Percentiles rank a stretch among this genome's conserved stretches.
Evolutionary conservation across 2,888 invertebrate genomes (phyloP).

Genomic region (Lapara coniferarum): DNA sequence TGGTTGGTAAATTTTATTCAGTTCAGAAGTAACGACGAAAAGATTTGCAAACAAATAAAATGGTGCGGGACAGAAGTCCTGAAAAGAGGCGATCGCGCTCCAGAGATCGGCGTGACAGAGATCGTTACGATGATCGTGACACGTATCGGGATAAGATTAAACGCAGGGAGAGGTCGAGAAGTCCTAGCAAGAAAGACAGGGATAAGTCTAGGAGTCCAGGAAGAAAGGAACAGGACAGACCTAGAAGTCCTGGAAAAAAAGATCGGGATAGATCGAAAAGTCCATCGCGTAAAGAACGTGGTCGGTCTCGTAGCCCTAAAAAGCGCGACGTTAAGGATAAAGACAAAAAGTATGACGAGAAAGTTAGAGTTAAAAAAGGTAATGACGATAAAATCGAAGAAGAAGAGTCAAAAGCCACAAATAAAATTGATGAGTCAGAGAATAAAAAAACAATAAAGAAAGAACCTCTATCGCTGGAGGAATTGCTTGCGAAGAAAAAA

Average conservation of each 20-base stretch:
- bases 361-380: conserved; percentile 66
- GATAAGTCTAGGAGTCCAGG: conserved; percentile 58
- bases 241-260: conserved; percentile 64
- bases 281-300: conserved; percentile 60
- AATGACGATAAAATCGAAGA: conserved; percentile 61
- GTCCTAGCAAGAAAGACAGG: conserved; percentile 62
- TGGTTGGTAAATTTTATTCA: no score
- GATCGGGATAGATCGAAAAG: conserved; percentile 57
- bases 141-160: conserved; percentile 69
- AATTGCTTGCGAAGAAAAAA: conserved; percentile 97
- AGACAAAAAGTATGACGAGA: conserved; percentile 68
- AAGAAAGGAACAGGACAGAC: conserved; percentile 62
- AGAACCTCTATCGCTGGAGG: conserved; percentile 98
- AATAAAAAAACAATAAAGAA: conserved; percentile 61
- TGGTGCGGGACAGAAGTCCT: conserved; percentile 72
- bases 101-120: conserved; percentile 72
- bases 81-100: conserved; percentile 76
- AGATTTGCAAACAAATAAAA: conserved; percentile 33
- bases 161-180: conserved; percentile 68
- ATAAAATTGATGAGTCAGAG: conserved; percentile 61
- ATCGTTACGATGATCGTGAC: conserved; percentile 75
- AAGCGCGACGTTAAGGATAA: conserved; percentile 72
- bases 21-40: no score
- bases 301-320: conserved; percentile 68
- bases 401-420: conserved; percentile 65